Percentiles rank a stretch among this genome's conserved stretches.
Conservation (phyloP, 1,140 invertebrate genomes). For the Drosophila insularis region DNA sequence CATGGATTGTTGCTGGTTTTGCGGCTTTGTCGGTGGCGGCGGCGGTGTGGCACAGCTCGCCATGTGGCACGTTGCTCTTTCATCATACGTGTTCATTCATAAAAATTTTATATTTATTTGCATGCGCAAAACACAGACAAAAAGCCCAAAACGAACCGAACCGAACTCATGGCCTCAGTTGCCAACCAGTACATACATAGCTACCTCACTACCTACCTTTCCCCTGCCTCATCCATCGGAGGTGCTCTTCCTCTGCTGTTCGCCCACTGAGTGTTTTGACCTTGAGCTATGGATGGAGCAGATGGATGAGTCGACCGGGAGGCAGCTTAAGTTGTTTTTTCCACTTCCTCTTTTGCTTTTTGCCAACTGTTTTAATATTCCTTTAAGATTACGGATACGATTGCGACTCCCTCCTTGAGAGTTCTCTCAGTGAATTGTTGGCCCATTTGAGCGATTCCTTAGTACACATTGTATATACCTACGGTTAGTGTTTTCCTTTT, state of each 20-base stretch:
- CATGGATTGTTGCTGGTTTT: constrained; percentile 34
- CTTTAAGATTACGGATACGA: constrained; percentile 48
- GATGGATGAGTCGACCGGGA: constrained; percentile 42
- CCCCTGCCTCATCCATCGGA: not conserved
- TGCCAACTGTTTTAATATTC: constrained; percentile 71
- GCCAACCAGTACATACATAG: constrained; percentile 4
- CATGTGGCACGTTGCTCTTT: constrained; percentile 56
- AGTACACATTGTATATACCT: constrained; percentile 33
- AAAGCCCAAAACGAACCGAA: constrained; percentile 32
- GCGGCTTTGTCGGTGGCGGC: constrained; percentile 13
- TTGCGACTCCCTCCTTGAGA: constrained; percentile 1
- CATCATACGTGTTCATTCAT: constrained; percentile 80
- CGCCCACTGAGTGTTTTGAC: constrained; percentile 41
- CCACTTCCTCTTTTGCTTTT: constrained; percentile 1
- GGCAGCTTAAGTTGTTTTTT: constrained; percentile 1
- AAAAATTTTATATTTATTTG: constrained; percentile 80
- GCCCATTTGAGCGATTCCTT: constrained; percentile 38
- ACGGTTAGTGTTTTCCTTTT: no score
- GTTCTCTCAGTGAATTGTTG: constrained; percentile 19
- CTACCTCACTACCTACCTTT: not conserved
- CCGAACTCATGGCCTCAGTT: constrained; percentile 24
- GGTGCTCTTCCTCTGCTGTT: not conserved
- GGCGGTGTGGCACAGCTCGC: constrained; percentile 6
- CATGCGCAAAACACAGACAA: constrained; percentile 44
- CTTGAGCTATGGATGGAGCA: constrained; percentile 63